Percentiles rank a stretch among this genome's conserved stretches.
Conservation (phyloP, 2,113 vertebrate species). For the Chloropsis hardwickii region DNA sequence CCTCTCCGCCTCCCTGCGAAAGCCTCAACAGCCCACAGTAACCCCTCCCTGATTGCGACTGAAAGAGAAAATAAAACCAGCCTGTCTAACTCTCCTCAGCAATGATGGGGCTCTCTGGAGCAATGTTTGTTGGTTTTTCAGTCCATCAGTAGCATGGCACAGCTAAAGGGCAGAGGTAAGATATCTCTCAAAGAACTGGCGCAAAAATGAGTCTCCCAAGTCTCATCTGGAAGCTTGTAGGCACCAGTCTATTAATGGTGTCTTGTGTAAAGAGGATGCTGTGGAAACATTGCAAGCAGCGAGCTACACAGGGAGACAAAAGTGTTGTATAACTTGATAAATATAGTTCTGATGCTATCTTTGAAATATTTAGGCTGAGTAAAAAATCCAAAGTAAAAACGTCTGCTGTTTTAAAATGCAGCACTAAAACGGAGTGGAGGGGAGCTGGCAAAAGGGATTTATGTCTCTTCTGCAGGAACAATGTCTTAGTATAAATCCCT, state of each 20-base stretch:
- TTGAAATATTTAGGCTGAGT: slow-evolving; percentile 52
- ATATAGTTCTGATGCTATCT: slow-evolving; percentile 38
- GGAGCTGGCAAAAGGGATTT: not conserved
- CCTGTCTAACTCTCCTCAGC: not conserved
- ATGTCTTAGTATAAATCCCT: not conserved
- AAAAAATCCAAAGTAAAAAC: not conserved
- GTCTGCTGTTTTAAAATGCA: not conserved
- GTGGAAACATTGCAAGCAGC: not conserved
- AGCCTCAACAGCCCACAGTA: not conserved
- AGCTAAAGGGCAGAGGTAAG: not conserved
- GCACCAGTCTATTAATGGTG: not conserved
- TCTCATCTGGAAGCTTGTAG: not conserved
- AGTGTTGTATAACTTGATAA: slow-evolving; percentile 19
- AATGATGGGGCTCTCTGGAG: not conserved
- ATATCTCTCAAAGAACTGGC: not conserved
- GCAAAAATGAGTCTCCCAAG: not conserved
- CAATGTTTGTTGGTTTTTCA: not conserved
- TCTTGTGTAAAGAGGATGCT: not conserved
- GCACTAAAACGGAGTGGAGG: not conserved
- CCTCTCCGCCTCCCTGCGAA: not conserved
- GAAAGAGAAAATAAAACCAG: not conserved
- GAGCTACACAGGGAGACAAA: not conserved
- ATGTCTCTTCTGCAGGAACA: slow-evolving; percentile 14
- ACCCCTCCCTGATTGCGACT: not conserved
- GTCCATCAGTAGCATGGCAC: not conserved